A percentile compares a stretch with the other conserved stretches of the same genome.
phyloP scores from a whole-genome alignment of 2,797 vertebrate species.

The Propithecus deckenii region DNA sequence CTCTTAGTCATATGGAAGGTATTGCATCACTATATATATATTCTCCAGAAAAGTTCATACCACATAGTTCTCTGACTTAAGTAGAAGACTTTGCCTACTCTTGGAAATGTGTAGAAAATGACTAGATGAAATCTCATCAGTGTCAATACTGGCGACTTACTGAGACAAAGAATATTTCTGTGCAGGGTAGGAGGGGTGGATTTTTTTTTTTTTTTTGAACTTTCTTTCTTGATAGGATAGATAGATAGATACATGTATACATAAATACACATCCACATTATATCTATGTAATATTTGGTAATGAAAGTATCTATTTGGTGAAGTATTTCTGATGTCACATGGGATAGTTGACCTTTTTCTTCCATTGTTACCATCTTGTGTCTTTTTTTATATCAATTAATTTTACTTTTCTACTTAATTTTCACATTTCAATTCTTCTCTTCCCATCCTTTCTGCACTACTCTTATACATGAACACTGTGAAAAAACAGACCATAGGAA shows the following conservation, averaged over 20 bases:
- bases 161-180: not conserved
- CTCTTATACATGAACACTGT: too few relatives aligned
- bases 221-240: not conserved
- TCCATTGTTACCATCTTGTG: not conserved
- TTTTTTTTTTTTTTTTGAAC: not conserved
- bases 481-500: not conserved
- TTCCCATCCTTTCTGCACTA: not conserved
- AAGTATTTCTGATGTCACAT: not conserved
- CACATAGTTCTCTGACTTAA: not conserved
- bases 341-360: not conserved
- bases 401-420: not conserved
- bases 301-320: not conserved
- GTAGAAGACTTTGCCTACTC: not conserved
- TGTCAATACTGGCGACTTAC: not conserved
- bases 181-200: accelerated
- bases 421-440: not conserved
- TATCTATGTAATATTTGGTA: not conserved
- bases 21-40: too few relatives aligned
- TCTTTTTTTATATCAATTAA: not conserved
- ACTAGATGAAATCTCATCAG: not conserved
- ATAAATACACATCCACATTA: too few relatives aligned
- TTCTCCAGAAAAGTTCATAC: not conserved
- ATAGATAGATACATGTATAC: not conserved
- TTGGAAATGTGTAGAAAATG: not conserved
- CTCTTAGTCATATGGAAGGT: not conserved